Evolutionary conservation across 2,113 vertebrate species (phyloP).

Genomic region (Epinephelus moara): DNA sequence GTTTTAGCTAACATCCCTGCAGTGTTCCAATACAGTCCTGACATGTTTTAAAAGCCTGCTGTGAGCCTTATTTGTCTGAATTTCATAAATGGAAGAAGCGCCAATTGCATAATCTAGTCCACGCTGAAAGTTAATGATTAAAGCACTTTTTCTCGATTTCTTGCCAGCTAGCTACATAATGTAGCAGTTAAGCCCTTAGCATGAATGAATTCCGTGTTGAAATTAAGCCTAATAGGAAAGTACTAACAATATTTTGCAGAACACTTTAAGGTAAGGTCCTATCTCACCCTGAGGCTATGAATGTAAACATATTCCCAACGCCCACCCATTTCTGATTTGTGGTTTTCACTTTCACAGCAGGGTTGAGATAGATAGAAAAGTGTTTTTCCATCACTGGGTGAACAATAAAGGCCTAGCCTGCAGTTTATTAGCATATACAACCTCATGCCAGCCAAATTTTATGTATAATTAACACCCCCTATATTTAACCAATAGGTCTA

Average conservation of each 20-base stretch:
- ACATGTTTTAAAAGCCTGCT: constrained; percentile 12
- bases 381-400: not conserved
- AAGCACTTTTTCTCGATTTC: not conserved
- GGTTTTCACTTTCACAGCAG: constrained; percentile 20
- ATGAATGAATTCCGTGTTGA: constrained; percentile 9
- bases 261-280: not conserved
- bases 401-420: not conserved
- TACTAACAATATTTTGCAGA: not conserved
- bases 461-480: not conserved
- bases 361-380: constrained; percentile 1
- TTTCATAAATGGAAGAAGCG: constrained; percentile 18
- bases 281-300: constrained; percentile 7
- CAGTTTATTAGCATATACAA: not conserved
- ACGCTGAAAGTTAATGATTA: constrained; percentile 27
- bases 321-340: not conserved
- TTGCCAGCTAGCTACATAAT: constrained; percentile 4
- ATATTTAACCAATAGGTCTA: not conserved
- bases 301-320: not conserved
- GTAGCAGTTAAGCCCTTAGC: not conserved
- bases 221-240: constrained; percentile 18
- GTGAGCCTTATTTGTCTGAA: not conserved
- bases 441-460: not conserved
- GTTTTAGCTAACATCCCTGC: not conserved
- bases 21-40: not conserved
- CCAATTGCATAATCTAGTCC: constrained; percentile 17